A percentile compares a stretch with the other conserved stretches of the same genome.
These are phyloP conservation scores for Apodemia zela DNA, from an alignment of 2,888 invertebrate genomes.

Conservation along the genomic window DNA sequence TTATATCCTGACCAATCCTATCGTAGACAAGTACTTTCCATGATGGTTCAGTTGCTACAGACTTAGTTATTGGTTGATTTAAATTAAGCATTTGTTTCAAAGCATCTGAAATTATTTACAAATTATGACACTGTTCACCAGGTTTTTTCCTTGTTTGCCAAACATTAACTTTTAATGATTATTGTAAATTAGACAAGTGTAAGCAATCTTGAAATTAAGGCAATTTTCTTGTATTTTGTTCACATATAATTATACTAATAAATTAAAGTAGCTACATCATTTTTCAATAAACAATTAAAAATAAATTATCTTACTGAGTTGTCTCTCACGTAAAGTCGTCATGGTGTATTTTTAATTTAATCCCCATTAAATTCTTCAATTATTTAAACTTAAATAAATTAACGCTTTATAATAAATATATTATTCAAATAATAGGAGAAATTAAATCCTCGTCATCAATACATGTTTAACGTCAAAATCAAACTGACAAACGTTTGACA, in stretches of 20 bases:
- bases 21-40: slow-evolving; percentile 99
- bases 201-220: background rate
- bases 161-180: background rate
- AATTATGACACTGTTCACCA: slow-evolving; percentile 14
- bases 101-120: slow-evolving; percentile 83
- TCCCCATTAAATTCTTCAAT: slow-evolving; percentile 39
- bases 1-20: slow-evolving; percentile 97
- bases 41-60: slow-evolving; percentile 90
- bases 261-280: no score
- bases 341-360: slow-evolving; percentile 56
- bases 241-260: no score
- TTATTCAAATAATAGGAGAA: background rate
- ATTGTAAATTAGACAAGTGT: background rate
- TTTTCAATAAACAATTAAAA: no score
- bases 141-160: slow-evolving; percentile 1
- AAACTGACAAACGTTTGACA: slow-evolving; percentile 17
- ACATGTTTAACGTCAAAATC: slow-evolving; percentile 14
- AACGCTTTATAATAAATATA: no score
- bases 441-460: slow-evolving; percentile 22
- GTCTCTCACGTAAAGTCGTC: slow-evolving; percentile 85
- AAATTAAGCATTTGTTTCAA: slow-evolving; percentile 97
- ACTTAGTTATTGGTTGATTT: slow-evolving; percentile 89
- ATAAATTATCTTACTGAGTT: slow-evolving; percentile 81
- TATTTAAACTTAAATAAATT: background rate
- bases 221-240: no score